Evolutionary conservation across 2,888 invertebrate genomes (phyloP).

Genomic region (Phaedon cochleariae): DNA sequence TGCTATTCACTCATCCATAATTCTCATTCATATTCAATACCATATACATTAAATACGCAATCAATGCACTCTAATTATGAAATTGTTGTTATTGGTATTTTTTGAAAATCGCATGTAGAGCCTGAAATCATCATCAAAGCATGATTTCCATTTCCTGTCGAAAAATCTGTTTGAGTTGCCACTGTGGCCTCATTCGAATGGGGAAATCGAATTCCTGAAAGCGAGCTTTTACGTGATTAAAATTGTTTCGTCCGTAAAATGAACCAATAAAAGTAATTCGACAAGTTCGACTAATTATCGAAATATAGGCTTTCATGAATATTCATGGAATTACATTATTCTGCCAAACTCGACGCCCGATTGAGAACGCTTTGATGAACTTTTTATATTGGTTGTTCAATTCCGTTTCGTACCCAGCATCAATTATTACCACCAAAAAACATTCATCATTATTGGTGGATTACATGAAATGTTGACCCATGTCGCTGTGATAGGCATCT

Average conservation of each 20-base stretch:
- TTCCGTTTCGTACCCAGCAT: neutral
- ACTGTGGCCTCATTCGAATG: neutral
- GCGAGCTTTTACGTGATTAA: slow-evolving; percentile 31
- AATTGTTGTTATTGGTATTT: too few species aligned
- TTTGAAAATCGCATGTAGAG: too few species aligned
- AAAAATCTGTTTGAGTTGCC: neutral
- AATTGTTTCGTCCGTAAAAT: slow-evolving; percentile 27
- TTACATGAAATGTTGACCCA: too few species aligned
- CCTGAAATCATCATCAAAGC: too few species aligned
- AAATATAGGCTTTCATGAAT: slow-evolving; percentile 32
- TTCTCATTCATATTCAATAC: too few species aligned
- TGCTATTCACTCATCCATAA: too few species aligned
- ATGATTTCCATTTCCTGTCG: neutral
- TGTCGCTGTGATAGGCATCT: too few species aligned
- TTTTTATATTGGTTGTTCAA: neutral
- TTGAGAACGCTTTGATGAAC: neutral
- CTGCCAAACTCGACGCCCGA: neutral
- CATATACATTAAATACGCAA: too few species aligned
- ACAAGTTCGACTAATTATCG: slow-evolving; percentile 33
- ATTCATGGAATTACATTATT: slow-evolving; percentile 28
- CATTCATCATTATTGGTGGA: too few species aligned
- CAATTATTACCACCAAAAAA: too few species aligned
- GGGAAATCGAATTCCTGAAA: slow-evolving; percentile 5
- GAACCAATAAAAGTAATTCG: slow-evolving; percentile 35
- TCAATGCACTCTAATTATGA: too few species aligned